Conservation (phyloP, 2,113 vertebrate genomes). For the Scytalopus superciliaris region DNA sequence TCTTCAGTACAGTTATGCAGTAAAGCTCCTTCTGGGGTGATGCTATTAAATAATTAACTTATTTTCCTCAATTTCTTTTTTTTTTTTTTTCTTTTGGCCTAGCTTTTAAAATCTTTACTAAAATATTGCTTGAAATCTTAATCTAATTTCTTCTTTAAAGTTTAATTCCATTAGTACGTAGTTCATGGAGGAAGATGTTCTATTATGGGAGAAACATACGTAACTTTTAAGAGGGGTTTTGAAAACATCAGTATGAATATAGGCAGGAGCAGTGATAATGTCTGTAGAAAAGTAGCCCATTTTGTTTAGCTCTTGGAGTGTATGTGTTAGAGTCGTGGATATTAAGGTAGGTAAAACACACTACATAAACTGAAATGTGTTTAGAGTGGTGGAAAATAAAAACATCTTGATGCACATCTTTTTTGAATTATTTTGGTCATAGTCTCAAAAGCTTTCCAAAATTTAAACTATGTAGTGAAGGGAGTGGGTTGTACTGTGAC, state of each 20-base stretch:
- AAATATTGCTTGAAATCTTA: background rate
- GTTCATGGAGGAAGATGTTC: background rate
- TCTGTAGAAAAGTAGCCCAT: background rate
- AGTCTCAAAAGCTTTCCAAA: background rate
- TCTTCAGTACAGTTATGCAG: background rate
- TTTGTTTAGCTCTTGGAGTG: background rate
- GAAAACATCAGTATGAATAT: background rate
- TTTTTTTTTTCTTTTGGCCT: background rate
- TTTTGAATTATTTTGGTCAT: background rate
- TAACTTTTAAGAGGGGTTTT: background rate
- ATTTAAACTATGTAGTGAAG: background rate
- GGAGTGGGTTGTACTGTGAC: background rate
- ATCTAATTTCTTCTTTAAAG: slow-evolving; percentile 3
- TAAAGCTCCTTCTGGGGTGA: slow-evolving; percentile 15
- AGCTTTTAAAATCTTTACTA: background rate
- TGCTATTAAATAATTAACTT: slow-evolving; percentile 29
- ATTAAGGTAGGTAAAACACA: background rate
- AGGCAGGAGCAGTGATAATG: background rate
- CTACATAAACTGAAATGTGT: background rate
- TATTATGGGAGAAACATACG: background rate
- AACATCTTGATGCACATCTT: background rate
- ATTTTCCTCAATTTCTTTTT: background rate
- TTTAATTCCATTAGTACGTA: background rate
- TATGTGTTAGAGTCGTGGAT: background rate
- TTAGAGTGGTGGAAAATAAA: background rate